Conservation (phyloP, 2,888 invertebrate genomes). For the Drosophila rellima region DNA sequence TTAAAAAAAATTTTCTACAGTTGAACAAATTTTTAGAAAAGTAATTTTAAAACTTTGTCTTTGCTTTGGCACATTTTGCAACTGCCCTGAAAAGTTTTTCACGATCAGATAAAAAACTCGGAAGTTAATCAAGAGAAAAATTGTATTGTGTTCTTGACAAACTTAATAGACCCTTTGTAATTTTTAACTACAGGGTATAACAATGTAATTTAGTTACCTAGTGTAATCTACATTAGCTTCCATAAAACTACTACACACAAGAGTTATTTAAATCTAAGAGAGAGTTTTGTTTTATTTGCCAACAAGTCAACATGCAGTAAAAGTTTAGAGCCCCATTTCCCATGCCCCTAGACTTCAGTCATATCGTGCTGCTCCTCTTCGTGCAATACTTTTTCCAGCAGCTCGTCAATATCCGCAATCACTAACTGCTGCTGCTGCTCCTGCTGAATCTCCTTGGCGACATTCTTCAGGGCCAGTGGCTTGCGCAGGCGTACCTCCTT, state of each 20-base stretch:
- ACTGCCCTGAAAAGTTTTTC: too few relatives aligned
- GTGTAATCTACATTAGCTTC: too few relatives aligned
- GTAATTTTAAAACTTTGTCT: too few relatives aligned
- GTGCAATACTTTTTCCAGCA: not conserved
- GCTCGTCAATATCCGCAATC: not conserved
- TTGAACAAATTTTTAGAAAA: too few relatives aligned
- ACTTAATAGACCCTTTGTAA: too few relatives aligned
- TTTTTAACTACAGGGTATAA: too few relatives aligned
- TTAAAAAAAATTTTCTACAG: too few relatives aligned
- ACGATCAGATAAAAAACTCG: too few relatives aligned
- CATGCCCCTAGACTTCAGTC: not conserved
- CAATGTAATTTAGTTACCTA: too few relatives aligned
- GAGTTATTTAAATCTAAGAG: not conserved
- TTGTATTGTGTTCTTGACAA: too few relatives aligned
- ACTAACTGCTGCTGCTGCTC: not conserved
- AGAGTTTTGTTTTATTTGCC: not conserved
- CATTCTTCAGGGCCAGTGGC: conserved; percentile 53
- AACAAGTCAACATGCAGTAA: not conserved
- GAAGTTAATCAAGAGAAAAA: too few relatives aligned
- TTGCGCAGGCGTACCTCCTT: conserved; percentile 69
- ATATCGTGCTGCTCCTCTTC: not conserved
- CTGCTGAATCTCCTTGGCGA: conserved; percentile 31
- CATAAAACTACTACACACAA: not conserved
- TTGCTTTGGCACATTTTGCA: too few relatives aligned
- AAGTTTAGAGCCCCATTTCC: not conserved